Evolutionary conservation across 2,888 invertebrate species (phyloP), one percentile per base, ranked within the genome.

Genomic region (Andrena fulva): DNA sequence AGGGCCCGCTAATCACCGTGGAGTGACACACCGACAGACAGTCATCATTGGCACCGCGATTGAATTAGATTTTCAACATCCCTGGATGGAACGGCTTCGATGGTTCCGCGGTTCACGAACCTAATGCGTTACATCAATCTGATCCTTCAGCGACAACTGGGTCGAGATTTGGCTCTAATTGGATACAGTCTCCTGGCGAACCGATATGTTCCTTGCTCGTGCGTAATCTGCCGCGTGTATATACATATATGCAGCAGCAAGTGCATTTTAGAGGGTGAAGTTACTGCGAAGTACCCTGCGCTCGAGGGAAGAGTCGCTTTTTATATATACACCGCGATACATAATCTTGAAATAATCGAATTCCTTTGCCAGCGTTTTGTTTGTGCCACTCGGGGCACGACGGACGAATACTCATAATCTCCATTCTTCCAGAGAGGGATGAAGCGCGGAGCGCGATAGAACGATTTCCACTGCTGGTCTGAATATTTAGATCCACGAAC

Each of bases 121-220:
- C 56, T 81, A 80, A 85, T 78, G 77, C 69, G 75, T 77, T 80
- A 86, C 72, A 72, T 84, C 77, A 76, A 70, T 75, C 77, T 35
- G 78, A 85, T 81, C 72, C 76, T 83, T 85, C 52, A 33, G 67
- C 29, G 60, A 54, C 72, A 83, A 85, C 68, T 78, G 63, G 77
- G 71, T 77, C 78, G 76, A 69, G 74, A 83, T 62, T 77, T 50
- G 8, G 3, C 52, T 80, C 77, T 79, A 87, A 86, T 85, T 85
- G 75, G 75, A 67, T 72, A 75, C 78, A 66, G 79, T 87, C 69
- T 63, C 60, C 66, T 52, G 50, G 62, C 24, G 62, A 86, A 63
- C 62, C 62, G 77, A 80, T 76, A 71, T 56, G 60, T 76, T 60
- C n/a, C 73, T 78, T 78, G 76, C 73, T 56, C 16, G 20, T 20